Conservation (phyloP, 53 echinoderm and acorn worm species). For the Luidia sarsii region DNA sequence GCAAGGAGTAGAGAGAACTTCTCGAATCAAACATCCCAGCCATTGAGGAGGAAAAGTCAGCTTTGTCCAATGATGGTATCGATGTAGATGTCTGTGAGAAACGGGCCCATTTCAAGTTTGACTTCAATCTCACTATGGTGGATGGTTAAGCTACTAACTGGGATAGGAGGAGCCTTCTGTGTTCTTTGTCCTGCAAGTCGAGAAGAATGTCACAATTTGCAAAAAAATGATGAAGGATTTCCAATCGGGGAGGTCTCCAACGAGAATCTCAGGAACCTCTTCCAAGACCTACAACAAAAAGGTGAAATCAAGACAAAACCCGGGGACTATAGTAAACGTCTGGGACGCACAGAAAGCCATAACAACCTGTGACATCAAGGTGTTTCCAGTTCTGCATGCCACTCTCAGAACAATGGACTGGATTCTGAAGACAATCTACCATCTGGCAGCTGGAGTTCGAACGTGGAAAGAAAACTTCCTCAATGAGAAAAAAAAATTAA, state of each 20-base stretch:
- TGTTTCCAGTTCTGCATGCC: conserved; percentile 34
- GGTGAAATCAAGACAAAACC: not conserved
- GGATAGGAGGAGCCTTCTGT: too few species aligned
- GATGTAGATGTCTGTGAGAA: too few species aligned
- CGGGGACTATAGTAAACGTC: too few species aligned
- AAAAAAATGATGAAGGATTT: not conserved
- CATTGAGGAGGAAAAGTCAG: not conserved
- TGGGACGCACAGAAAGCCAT: conserved; percentile 17
- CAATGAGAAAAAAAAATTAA: conserved; percentile 7
- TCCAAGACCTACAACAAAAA: conserved; percentile 22
- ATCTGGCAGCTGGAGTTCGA: too few species aligned
- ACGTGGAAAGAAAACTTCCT: conserved; percentile 20
- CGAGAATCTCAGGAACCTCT: not conserved
- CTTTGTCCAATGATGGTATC: not conserved
- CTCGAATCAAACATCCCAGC: not conserved
- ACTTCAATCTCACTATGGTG: not conserved
- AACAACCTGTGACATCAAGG: conserved; percentile 27
- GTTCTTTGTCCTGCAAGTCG: too few species aligned
- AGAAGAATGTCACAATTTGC: conserved; percentile 11
- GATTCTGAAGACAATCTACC: too few species aligned
- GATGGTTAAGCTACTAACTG: conserved; percentile 1
- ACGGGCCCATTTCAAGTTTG: too few species aligned
- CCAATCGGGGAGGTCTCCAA: conserved; percentile 3
- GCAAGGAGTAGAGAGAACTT: conserved; percentile 10
- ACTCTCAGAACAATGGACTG: too few species aligned